Evolutionary conservation across 53 echinoderm and acorn worm species (phyloP).

Genomic region (Luidia sarsii): DNA sequence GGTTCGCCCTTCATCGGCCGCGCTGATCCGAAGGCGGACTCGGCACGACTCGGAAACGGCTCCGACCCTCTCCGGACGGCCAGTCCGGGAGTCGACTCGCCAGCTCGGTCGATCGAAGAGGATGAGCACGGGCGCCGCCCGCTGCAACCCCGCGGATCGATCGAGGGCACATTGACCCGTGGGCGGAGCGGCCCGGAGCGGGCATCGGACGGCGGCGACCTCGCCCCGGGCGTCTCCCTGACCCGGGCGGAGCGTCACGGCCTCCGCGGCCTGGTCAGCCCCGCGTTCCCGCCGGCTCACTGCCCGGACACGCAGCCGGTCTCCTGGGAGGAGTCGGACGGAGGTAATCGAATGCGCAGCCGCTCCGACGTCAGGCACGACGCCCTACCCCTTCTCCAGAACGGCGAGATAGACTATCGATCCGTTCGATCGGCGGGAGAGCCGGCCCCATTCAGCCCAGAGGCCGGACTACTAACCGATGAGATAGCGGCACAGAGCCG

Average conservation of each 20-base stretch:
- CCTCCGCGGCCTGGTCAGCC: conserved; percentile 16
- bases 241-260: conserved; percentile 13
- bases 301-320: neutral
- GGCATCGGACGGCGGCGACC: neutral
- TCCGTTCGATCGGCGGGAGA: neutral
- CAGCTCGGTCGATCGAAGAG: neutral
- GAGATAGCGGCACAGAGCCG: too few relatives aligned
- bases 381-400: conserved; percentile 22
- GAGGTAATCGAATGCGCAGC: conserved; percentile 19
- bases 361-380: conserved; percentile 41
- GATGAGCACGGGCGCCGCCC: neutral
- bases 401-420: conserved; percentile 21
- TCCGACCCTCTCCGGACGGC: too few relatives aligned
- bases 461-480: too few relatives aligned
- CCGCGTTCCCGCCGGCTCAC: neutral
- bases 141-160: neutral
- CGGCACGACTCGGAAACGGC: too few relatives aligned
- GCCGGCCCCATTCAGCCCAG: too few relatives aligned
- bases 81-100: too few relatives aligned
- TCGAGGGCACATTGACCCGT: neutral
- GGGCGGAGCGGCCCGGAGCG: too few relatives aligned
- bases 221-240: neutral
- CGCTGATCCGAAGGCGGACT: neutral
- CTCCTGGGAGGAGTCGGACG: too few relatives aligned
- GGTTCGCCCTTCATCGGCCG: neutral